These are phyloP conservation scores for Acanthiza pusilla DNA, from an alignment of 2,797 vertebrate species.

Conservation along the genomic window DNA sequence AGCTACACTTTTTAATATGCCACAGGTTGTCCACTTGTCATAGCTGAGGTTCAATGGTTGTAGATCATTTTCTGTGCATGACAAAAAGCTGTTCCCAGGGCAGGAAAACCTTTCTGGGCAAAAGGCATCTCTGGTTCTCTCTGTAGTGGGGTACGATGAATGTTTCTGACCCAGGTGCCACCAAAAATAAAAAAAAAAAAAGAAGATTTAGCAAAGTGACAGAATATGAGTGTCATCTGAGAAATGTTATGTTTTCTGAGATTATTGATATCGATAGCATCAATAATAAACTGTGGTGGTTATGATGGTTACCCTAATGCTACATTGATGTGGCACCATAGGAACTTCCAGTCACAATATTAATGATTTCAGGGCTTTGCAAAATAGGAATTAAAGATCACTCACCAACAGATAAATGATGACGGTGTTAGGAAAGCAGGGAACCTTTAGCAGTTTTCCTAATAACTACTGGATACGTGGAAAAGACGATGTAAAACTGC, in stretches of 20 bases:
- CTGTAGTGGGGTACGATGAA: too few relatives aligned
- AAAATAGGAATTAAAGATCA: neutral
- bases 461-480: neutral
- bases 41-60: neutral
- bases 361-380: neutral
- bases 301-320: too few relatives aligned
- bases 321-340: too few relatives aligned
- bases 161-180: neutral
- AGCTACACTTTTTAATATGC: neutral
- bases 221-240: neutral
- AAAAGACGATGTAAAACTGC: neutral
- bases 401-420: neutral
- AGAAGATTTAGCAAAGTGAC: neutral
- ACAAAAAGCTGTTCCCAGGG: neutral
- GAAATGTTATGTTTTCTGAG: neutral
- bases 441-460: neutral
- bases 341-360: neutral
- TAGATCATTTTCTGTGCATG: neutral
- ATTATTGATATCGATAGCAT: neutral
- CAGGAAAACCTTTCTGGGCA: neutral
- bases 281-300: neutral
- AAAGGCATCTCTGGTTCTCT: neutral
- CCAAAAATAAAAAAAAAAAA: neutral
- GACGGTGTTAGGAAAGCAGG: neutral
- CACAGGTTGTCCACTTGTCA: conserved; percentile 6